Evolutionary conservation across 2,888 invertebrate genomes (phyloP).

Genomic region (Mimas tiliae): DNA sequence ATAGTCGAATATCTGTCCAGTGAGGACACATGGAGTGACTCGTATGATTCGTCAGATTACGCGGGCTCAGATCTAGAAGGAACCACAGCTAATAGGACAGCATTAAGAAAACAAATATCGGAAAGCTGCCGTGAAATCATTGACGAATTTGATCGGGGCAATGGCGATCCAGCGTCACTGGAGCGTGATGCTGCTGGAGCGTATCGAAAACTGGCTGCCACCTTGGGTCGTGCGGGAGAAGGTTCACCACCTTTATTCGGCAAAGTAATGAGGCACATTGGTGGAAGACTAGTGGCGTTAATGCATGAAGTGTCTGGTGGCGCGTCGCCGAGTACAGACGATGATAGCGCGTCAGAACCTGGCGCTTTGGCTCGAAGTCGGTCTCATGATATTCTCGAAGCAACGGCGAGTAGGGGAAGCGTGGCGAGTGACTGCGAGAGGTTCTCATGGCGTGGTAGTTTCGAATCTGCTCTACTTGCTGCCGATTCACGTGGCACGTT

Average conservation of each 20-base stretch:
- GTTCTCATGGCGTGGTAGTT: constrained; percentile 96
- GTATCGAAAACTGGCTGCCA: constrained; percentile 94
- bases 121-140: constrained; percentile 95
- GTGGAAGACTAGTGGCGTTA: constrained; percentile 92
- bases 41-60: constrained; percentile 96
- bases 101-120: constrained; percentile 92
- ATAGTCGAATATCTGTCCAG: constrained; percentile 96
- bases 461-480: constrained; percentile 95
- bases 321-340: constrained; percentile 89
- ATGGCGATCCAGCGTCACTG: constrained; percentile 83
- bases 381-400: constrained; percentile 92
- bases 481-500: constrained; percentile 93
- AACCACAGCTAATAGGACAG: constrained; percentile 86
- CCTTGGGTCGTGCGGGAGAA: constrained; percentile 89
- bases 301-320: constrained; percentile 97
- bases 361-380: constrained; percentile 90
- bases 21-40: constrained; percentile 97
- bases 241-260: constrained; percentile 93
- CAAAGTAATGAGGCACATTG: constrained; percentile 96
- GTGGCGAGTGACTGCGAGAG: constrained; percentile 95
- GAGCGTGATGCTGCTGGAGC: constrained; percentile 92
- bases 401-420: constrained; percentile 83
- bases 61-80: constrained; percentile 94
- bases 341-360: constrained; percentile 89
- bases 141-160: constrained; percentile 92